Evolutionary conservation across 2,113 vertebrate genomes (phyloP).

Genomic region (Geococcyx californianus): DNA sequence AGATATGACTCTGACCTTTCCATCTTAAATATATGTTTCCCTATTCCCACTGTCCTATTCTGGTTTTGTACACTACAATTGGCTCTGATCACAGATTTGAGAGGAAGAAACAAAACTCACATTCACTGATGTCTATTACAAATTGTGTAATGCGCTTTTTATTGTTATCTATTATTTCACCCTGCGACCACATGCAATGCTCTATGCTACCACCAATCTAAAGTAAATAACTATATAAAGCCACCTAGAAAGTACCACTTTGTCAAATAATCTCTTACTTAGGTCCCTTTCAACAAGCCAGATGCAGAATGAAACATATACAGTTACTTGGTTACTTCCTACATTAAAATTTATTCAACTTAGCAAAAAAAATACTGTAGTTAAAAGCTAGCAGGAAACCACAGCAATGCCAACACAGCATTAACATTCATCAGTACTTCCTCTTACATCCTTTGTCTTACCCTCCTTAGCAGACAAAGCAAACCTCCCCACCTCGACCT

Average conservation of each 20-base stretch:
- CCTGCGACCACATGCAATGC: background rate
- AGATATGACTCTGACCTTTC: slow-evolving; percentile 74
- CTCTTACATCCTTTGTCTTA: background rate
- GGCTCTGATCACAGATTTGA: slow-evolving; percentile 52
- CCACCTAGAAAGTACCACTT: background rate
- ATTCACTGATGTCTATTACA: background rate
- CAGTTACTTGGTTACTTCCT: background rate
- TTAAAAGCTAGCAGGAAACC: background rate
- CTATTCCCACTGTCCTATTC: background rate
- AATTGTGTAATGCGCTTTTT: background rate
- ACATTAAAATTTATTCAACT: background rate
- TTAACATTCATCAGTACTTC: background rate
- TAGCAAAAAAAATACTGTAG: background rate
- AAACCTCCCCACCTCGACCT: background rate
- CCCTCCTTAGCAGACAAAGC: background rate
- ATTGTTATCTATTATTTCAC: background rate
- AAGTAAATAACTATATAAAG: background rate
- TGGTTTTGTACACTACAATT: slow-evolving; percentile 52
- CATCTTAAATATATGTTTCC: slow-evolving; percentile 50
- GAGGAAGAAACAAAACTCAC: background rate
- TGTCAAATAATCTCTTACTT: background rate
- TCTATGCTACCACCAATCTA: background rate
- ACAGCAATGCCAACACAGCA: background rate
- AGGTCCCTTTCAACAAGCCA: background rate
- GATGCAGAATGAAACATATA: background rate